Percentiles rank a stretch among this genome's conserved stretches.
phyloP scores from a whole-genome alignment of 1,140 invertebrate species.

The Cotesia vestalis region DNA sequence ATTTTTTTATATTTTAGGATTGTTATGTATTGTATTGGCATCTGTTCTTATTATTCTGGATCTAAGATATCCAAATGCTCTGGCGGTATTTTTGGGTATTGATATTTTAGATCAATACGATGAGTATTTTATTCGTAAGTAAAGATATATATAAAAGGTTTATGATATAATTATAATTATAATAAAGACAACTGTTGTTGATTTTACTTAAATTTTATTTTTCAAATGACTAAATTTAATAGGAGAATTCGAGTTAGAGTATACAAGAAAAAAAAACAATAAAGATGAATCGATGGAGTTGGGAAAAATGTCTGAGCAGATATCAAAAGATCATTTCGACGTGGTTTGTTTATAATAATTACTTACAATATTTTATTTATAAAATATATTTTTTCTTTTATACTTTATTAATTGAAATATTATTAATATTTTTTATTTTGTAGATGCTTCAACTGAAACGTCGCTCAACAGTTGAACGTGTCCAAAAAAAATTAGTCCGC shows the following conservation, averaged over 20 bases:
- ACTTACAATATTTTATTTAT: background rate
- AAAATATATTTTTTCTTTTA: slow-evolving; percentile 10
- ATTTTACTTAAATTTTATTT: background rate
- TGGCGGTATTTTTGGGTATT: slow-evolving; percentile 68
- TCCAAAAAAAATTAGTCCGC: slow-evolving; percentile 41
- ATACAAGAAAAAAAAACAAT: slow-evolving; percentile 18
- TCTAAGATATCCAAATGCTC: slow-evolving; percentile 57
- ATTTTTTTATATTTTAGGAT: slow-evolving; percentile 55
- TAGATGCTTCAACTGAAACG: slow-evolving; percentile 35
- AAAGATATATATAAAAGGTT: background rate
- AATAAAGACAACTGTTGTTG: background rate
- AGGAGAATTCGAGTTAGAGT: slow-evolving; percentile 32
- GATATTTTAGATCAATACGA: slow-evolving; percentile 69
- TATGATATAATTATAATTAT: background rate
- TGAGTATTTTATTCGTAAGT: slow-evolving; percentile 61
- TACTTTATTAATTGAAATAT: background rate
- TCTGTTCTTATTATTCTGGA: slow-evolving; percentile 62
- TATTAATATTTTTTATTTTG: background rate
- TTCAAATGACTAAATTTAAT: slow-evolving; percentile 10
- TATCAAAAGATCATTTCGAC: slow-evolving; percentile 2
- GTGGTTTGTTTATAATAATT: slow-evolving; percentile 27
- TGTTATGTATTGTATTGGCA: slow-evolving; percentile 65
- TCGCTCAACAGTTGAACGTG: slow-evolving; percentile 36
- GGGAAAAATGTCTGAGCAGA: slow-evolving; percentile 12
- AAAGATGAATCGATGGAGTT: slow-evolving; percentile 24